Evolutionary conservation across 2,888 invertebrate species (phyloP).

Genomic region (Cataglyphis rosenhaueri): DNA sequence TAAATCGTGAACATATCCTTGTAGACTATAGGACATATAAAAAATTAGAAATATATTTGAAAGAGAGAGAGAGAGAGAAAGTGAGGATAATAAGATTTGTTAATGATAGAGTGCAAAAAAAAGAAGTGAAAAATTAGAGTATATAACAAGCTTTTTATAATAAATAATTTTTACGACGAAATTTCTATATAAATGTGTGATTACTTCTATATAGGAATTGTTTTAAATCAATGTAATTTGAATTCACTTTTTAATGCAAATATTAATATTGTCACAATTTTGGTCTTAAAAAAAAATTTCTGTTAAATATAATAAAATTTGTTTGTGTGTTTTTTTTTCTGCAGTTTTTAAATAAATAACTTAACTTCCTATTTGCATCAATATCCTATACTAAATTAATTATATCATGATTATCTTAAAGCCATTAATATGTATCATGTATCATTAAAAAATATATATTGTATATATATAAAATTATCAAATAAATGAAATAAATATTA

Average conservation of each 20-base stretch:
- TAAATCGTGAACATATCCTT: constrained; percentile 61
- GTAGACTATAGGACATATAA: constrained; percentile 44
- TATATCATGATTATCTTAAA: constrained; percentile 11
- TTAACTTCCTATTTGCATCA: neutral
- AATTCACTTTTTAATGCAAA: constrained; percentile 47
- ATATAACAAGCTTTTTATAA: constrained; percentile 70
- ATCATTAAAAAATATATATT: constrained; percentile 38
- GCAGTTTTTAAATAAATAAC: neutral
- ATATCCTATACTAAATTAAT: neutral
- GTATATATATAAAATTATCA: constrained; percentile 38
- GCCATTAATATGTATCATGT: neutral
- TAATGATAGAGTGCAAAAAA: constrained; percentile 54
- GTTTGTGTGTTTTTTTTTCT: neutral
- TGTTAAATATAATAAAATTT: constrained; percentile 26
- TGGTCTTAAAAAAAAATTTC: constrained; percentile 12
- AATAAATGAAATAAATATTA: constrained; percentile 54
- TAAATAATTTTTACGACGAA: constrained; percentile 64
- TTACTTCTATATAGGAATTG: constrained; percentile 47
- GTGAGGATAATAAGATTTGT: constrained; percentile 43
- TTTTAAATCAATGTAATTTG: constrained; percentile 48
- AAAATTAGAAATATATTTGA: constrained; percentile 18
- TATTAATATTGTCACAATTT: neutral
- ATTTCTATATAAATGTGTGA: constrained; percentile 61
- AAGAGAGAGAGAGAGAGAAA: neutral
- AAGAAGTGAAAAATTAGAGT: constrained; percentile 27